Conservation (phyloP, 2,888 invertebrate species). For the Lobophora halterata region DNA sequence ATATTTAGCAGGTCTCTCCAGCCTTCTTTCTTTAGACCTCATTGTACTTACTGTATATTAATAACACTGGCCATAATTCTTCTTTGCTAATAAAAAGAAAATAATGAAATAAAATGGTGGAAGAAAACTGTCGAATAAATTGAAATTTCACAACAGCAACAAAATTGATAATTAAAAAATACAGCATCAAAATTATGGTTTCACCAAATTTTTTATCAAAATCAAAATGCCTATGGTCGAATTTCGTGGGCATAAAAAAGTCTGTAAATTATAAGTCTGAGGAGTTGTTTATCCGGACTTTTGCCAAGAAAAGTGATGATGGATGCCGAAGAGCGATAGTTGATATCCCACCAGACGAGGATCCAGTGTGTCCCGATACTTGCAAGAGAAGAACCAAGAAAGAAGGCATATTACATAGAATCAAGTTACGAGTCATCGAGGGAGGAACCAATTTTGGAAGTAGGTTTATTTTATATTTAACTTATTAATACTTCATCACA, state of each 20-base stretch:
- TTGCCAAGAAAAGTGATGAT: slow-evolving; percentile 45
- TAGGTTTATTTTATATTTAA: slow-evolving; percentile 24
- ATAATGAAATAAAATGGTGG: slow-evolving; percentile 1
- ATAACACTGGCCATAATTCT: slow-evolving; percentile 26
- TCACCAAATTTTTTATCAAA: slow-evolving; percentile 32
- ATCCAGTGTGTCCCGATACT: slow-evolving; percentile 49
- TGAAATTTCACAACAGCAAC: slow-evolving; percentile 44
- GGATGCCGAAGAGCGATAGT: slow-evolving; percentile 55
- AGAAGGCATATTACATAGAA: slow-evolving; percentile 58
- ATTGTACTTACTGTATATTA: slow-evolving; percentile 18
- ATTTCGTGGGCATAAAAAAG: slow-evolving; percentile 30
- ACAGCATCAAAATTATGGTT: slow-evolving; percentile 29
- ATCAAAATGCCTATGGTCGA: slow-evolving; percentile 39
- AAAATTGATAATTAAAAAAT: slow-evolving; percentile 33
- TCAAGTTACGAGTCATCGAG: slow-evolving; percentile 62
- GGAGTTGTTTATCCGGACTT: slow-evolving; percentile 34
- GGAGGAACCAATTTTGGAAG: slow-evolving; percentile 74
- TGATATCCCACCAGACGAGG: slow-evolving; percentile 52
- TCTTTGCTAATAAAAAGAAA: slow-evolving; percentile 6
- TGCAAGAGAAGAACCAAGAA: slow-evolving; percentile 51
- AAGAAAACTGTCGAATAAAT: slow-evolving; percentile 27
- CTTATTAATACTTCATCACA: not conserved
- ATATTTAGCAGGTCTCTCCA: not conserved
- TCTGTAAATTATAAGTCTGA: slow-evolving; percentile 23
- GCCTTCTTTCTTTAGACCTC: slow-evolving; percentile 8